Percentiles rank a stretch among this genome's conserved stretches.
phyloP scores from a whole-genome alignment of 1,140 invertebrate species.

The Drosophila ironensis region DNA sequence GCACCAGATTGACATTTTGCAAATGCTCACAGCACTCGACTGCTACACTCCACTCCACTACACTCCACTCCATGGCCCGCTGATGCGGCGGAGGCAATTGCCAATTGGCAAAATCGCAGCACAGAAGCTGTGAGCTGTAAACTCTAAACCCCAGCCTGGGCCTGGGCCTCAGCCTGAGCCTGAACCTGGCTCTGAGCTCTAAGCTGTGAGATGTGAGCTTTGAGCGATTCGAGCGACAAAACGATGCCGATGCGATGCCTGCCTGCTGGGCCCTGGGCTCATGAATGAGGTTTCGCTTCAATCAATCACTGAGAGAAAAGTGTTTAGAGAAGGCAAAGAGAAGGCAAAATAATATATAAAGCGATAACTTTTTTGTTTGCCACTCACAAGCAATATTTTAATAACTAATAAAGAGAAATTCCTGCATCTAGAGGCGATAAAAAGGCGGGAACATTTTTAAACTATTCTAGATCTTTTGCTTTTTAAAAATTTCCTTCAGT shows the following conservation, averaged over 20 bases:
- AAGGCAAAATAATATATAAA: too few species aligned
- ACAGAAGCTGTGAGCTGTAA: slow-evolving; percentile 36
- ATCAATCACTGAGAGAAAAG: slow-evolving; percentile 21
- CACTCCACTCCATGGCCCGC: slow-evolving; percentile 22
- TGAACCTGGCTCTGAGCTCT: too few species aligned
- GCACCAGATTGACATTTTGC: slow-evolving; percentile 80
- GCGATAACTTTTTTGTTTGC: too few species aligned
- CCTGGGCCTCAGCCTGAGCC: too few species aligned
- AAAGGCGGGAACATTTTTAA: too few species aligned
- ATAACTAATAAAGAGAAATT: too few species aligned
- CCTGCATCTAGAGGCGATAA: too few species aligned
- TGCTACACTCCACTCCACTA: background rate
- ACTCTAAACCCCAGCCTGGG: background rate
- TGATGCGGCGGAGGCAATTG: slow-evolving; percentile 40
- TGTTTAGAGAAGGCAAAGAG: too few species aligned
- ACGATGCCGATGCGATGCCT: slow-evolving; percentile 3
- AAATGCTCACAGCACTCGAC: slow-evolving; percentile 49
- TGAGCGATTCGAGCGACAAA: slow-evolving; percentile 28
- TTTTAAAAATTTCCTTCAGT: too few species aligned
- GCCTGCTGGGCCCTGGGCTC: slow-evolving; percentile 36
- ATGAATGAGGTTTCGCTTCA: slow-evolving; percentile 38
- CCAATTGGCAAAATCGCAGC: slow-evolving; percentile 46
- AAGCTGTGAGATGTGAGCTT: too few species aligned
- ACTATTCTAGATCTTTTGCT: too few species aligned
- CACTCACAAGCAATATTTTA: too few species aligned